Percentiles rank a stretch among this genome's conserved stretches.
Evolutionary conservation across 2,888 invertebrate species (phyloP).

Genomic region (Euplexia lucipara): DNA sequence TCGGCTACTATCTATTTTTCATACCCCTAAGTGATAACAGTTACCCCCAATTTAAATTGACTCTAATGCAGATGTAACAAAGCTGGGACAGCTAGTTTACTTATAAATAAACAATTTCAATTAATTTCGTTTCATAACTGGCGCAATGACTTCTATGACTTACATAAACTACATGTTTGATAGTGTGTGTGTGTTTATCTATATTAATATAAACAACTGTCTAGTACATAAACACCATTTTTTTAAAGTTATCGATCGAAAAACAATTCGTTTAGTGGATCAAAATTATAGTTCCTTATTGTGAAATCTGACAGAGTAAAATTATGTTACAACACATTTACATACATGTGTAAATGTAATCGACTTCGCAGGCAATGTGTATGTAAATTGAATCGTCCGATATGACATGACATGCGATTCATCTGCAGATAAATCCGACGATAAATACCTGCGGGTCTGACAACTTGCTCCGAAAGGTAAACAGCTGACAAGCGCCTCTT

Average conservation of each 20-base stretch:
- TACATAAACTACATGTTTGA: no score
- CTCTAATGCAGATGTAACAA: no score
- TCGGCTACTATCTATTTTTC: no score
- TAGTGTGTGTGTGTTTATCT: no score
- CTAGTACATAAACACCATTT: not conserved
- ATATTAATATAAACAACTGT: no score
- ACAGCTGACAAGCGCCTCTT: conserved; percentile 10
- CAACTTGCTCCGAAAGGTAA: conserved; percentile 28
- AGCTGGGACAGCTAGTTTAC: no score
- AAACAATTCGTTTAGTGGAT: not conserved
- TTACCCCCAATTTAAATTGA: no score
- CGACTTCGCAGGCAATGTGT: conserved; percentile 27
- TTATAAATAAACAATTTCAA: no score
- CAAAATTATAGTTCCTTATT: not conserved
- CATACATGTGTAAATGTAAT: conserved; percentile 37
- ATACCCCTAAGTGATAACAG: no score
- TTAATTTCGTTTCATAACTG: no score
- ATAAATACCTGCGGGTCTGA: conserved; percentile 18
- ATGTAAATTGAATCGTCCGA: conserved; percentile 46
- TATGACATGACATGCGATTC: conserved; percentile 31
- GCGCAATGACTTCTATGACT: no score
- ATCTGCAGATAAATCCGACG: conserved; percentile 35
- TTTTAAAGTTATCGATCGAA: not conserved
- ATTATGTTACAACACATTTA: conserved; percentile 35
- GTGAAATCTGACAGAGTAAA: conserved; percentile 14